A percentile compares a stretch with the other conserved stretches of the same genome.
Conservation (phyloP, 1,140 invertebrate species). For the Catajapyx aquilonaris region DNA sequence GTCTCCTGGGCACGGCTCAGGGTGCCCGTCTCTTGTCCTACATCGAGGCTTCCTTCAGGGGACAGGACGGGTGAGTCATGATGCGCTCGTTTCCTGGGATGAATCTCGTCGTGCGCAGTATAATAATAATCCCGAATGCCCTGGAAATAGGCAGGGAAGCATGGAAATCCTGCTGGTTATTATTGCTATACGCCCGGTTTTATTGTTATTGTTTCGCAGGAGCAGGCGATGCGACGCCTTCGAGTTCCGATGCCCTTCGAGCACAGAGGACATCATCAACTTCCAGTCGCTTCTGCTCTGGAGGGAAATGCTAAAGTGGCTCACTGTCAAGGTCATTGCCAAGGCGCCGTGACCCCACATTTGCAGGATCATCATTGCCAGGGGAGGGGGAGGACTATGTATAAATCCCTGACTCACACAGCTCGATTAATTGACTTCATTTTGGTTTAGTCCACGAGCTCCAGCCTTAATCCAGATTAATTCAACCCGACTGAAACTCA, state of each 20-base stretch:
- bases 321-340: conserved; percentile 15
- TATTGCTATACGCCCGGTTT: no score
- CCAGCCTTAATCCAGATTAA: no score
- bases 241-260: conserved; percentile 12
- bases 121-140: background rate
- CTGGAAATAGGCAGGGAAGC: background rate
- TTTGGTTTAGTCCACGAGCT: no score
- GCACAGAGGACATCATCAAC: conserved; percentile 13
- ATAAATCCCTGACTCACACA: no score
- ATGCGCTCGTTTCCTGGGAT: no score
- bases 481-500: no score
- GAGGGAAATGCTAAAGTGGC: conserved; percentile 15
- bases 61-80: conserved; percentile 12
- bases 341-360: conserved; percentile 7
- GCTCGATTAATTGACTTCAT: no score
- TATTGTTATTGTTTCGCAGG: conserved; percentile 8
- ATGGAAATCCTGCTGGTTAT: no score
- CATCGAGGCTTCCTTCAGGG: conserved; percentile 13
- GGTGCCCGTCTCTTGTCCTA: conserved; percentile 13
- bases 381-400: no score
- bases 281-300: conserved; percentile 13
- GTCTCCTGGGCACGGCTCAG: conserved; percentile 12
- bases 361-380: no score
- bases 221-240: conserved; percentile 11
- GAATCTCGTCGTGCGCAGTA: background rate